Evolutionary conservation across 35 echinoderm and acorn worm genomes (phyloP).

Genomic region (Anneissia japonica): DNA sequence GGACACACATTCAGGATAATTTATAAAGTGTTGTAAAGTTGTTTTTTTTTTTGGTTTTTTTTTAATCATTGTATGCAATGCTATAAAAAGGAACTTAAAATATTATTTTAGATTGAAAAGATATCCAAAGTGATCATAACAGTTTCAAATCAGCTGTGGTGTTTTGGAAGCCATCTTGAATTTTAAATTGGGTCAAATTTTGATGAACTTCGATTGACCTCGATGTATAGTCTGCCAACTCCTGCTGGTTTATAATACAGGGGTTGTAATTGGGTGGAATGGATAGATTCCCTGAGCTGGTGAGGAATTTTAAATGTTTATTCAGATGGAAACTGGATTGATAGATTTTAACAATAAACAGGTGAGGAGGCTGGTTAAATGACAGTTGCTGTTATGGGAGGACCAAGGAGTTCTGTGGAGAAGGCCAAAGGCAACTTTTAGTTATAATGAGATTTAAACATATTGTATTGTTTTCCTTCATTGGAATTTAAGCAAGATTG

Average conservation of each 20-base stretch:
- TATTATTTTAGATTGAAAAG: no score
- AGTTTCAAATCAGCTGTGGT: not conserved
- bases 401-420: not conserved
- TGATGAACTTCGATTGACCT: not conserved
- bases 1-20: no score
- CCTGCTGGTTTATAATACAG: not conserved
- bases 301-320: not conserved
- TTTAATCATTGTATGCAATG: no score
- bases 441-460: not conserved
- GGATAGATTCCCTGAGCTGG: not conserved
- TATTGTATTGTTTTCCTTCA: not conserved
- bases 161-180: not conserved
- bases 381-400: not conserved
- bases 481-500: not conserved
- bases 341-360: not conserved
- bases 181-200: not conserved
- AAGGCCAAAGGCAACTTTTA: not conserved
- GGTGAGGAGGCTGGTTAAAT: not conserved
- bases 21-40: no score
- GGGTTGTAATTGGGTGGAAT: not conserved
- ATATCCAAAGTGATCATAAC: no score
- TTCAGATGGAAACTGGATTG: not conserved
- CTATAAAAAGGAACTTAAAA: no score
- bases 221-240: not conserved
- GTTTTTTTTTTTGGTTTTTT: no score